Conservation (phyloP, 2,113 vertebrate species). For the Aythya baeri region DNA sequence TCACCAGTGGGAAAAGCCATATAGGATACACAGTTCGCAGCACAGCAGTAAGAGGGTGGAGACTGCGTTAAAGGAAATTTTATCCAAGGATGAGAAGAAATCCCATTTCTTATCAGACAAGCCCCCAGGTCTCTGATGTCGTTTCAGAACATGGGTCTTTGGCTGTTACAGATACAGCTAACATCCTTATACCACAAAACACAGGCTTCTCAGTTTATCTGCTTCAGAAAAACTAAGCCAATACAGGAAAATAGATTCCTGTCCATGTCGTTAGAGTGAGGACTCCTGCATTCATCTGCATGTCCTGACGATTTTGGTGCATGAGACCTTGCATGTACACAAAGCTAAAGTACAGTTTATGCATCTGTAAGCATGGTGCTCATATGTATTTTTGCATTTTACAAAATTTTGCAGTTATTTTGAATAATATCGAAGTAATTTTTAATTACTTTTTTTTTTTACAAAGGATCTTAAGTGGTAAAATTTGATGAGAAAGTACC, state of each 20-base stretch:
- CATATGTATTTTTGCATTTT: neutral
- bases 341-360: neutral
- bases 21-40: neutral
- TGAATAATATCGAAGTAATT: neutral
- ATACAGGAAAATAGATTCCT: neutral
- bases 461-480: neutral
- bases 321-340: neutral
- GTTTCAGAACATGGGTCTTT: neutral
- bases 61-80: neutral
- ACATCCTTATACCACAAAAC: neutral
- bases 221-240: neutral
- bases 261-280: neutral
- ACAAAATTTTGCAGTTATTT: neutral
- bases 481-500: neutral
- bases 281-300: neutral
- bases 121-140: slow-evolving; percentile 9
- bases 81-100: slow-evolving; percentile 34
- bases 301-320: neutral
- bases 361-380: neutral
- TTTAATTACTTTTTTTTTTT: neutral
- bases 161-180: neutral
- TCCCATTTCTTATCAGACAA: slow-evolving; percentile 36
- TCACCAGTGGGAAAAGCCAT: neutral
- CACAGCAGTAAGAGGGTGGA: neutral
- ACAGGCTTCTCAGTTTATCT: neutral